These are phyloP conservation scores for Idaea dimidiata DNA, from an alignment of 2,888 invertebrate species.

Conservation along the genomic window DNA sequence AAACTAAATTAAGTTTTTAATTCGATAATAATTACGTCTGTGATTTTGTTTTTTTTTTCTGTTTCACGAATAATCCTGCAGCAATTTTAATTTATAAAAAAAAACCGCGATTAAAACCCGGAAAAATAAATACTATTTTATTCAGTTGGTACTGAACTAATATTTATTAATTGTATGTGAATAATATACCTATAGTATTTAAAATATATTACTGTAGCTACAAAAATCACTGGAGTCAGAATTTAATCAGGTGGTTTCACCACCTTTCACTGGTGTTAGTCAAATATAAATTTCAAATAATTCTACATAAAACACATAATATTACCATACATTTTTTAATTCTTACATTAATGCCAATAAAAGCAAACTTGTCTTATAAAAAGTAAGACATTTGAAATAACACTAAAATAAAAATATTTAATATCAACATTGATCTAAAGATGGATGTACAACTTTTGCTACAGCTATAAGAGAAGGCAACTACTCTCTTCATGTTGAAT, in stretches of 20 bases:
- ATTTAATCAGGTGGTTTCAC: not conserved
- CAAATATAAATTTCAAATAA: slow-evolving; percentile 6
- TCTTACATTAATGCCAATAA: slow-evolving; percentile 38
- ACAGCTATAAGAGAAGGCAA: slow-evolving; percentile 31
- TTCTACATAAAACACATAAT: slow-evolving; percentile 24
- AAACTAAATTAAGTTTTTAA: no score
- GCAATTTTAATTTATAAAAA: not conserved
- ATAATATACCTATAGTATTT: not conserved
- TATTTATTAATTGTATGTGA: not conserved
- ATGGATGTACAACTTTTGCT: slow-evolving; percentile 40
- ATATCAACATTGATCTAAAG: slow-evolving; percentile 48
- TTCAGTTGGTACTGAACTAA: not conserved
- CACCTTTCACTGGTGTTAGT: not conserved
- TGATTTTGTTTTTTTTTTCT: no score
- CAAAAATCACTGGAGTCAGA: not conserved
- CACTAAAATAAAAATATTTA: slow-evolving; percentile 47
- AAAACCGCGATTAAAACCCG: not conserved
- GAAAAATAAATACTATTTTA: not conserved
- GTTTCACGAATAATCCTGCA: no score
- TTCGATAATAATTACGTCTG: no score
- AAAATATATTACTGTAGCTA: not conserved
- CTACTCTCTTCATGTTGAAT: slow-evolving; percentile 20
- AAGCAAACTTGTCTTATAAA: slow-evolving; percentile 42
- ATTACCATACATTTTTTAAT: slow-evolving; percentile 37
- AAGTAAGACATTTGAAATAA: slow-evolving; percentile 42